Evolutionary conservation across 2,888 invertebrate species (phyloP).

Genomic region (Ernsta delagoae): DNA sequence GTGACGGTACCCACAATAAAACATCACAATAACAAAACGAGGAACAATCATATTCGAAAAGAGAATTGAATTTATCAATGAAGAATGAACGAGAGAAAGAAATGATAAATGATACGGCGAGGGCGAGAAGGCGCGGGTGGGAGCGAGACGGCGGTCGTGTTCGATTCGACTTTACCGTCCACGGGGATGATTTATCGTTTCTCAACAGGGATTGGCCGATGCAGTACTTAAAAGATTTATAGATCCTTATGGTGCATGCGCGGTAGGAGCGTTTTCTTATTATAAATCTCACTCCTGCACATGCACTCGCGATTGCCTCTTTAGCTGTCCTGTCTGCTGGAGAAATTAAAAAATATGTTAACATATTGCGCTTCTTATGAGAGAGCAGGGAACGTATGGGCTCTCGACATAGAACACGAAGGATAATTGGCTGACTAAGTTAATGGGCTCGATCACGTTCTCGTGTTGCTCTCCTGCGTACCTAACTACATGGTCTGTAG

Average conservation of each 20-base stretch:
- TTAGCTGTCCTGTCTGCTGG: conserved; percentile 69
- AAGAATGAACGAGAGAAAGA: conserved; percentile 78
- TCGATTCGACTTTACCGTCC: no score
- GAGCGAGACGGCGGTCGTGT: conserved; percentile 66
- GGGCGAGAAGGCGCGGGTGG: conserved; percentile 59
- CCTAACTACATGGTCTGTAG: conserved; percentile 30
- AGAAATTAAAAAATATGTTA: conserved; percentile 82
- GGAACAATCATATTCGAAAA: conserved; percentile 83
- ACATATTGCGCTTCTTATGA: conserved; percentile 67
- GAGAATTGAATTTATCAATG: conserved; percentile 85
- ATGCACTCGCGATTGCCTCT: conserved; percentile 75
- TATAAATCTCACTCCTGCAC: conserved; percentile 83
- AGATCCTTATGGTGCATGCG: conserved; percentile 81
- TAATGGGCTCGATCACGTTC: conserved; percentile 60
- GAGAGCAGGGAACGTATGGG: conserved; percentile 36
- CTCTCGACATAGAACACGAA: conserved; percentile 56
- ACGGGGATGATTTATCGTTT: conserved; percentile 84
- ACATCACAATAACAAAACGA: conserved; percentile 81
- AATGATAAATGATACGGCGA: conserved; percentile 80
- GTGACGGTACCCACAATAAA: conserved; percentile 82
- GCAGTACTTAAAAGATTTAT: conserved; percentile 82
- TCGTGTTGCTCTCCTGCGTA: conserved; percentile 40
- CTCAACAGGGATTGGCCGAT: conserved; percentile 84
- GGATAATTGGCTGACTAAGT: conserved; percentile 70
- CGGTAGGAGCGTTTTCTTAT: conserved; percentile 84